Base-by-base conservation (phyloP, 1,140 invertebrate genomes). In the Planococcus citri region DNA sequence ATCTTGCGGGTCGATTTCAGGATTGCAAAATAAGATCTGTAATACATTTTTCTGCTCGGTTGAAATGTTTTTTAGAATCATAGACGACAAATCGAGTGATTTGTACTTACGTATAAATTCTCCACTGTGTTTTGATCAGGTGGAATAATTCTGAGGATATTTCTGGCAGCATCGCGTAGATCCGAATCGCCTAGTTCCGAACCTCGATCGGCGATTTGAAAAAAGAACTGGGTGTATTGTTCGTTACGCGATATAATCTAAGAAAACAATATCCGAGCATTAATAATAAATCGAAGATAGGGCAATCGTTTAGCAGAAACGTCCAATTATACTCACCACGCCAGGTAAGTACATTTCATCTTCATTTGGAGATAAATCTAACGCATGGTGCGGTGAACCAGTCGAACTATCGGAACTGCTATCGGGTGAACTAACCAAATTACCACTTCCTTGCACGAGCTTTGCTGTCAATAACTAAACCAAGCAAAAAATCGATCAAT, bases 191-290 rank as follows among this genome's bases (percentile, higher is more conserved):
- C 83, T 70, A 95, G 80, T 64, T 86, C 84, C 77, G 91, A 91
- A 67, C 93, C 94, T 70, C 95, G 79, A 76, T 94, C 91, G 74
- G 92, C 91, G 69, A 97, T 79, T 80, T 95, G 90, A 78, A 96
- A 88, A 74, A 97, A 88, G 79, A 97, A 97, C 74, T 88, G 86
- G 41, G 88, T 85, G 77, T 94, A 93, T 73, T 87, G 84, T 57
- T 87, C 82, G 72, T 90, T 87, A 76, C 89, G 87, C 0, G 94
- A 88, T 82, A 89, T 86, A 20, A 88, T 78, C 86, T 88, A 74
- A n/a, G 71, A 69, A 72, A 72, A 73, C 41, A 38, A 51, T 3
- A 51, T 51, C 41, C n/a, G n/a, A n/a, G n/a, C n/a, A n/a, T n/a
- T n/a, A n/a, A n/a, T n/a, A n/a, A n/a, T n/a, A n/a, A n/a, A n/a